Percentiles rank a stretch among this genome's conserved stretches.
Evolutionary conservation across 2,797 vertebrate species (phyloP).

Genomic region (Syngnathus acus): DNA sequence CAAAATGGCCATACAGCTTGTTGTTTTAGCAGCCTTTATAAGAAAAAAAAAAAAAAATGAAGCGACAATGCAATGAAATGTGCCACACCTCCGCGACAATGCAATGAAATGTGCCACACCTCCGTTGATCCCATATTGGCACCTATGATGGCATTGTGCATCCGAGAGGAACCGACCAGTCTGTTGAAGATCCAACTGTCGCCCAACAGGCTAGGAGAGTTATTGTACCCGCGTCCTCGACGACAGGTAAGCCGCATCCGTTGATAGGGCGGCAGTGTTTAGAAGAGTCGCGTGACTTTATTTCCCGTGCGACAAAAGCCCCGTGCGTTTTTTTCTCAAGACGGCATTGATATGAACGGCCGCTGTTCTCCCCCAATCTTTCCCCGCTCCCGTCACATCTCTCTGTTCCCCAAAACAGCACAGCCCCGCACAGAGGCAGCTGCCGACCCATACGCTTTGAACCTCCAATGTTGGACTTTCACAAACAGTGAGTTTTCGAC

Average conservation of each 20-base stretch:
- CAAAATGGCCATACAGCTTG: too few relatives aligned
- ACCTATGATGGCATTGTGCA: slow-evolving; percentile 30
- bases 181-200: slow-evolving; percentile 48
- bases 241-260: background rate
- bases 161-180: slow-evolving; percentile 3
- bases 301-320: background rate
- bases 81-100: background rate
- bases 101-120: background rate
- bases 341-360: slow-evolving; percentile 22
- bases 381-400: slow-evolving; percentile 33
- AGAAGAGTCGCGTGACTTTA: background rate
- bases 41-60: background rate
- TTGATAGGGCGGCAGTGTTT: background rate
- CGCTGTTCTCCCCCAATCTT: slow-evolving; percentile 14
- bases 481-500: slow-evolving; percentile 87
- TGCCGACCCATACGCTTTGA: slow-evolving; percentile 95
- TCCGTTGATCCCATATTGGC: slow-evolving; percentile 22
- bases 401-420: slow-evolving; percentile 65
- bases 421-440: slow-evolving; percentile 85
- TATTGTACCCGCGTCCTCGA: background rate
- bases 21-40: too few relatives aligned
- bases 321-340: background rate
- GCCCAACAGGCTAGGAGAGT: slow-evolving; percentile 50
- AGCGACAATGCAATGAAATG: background rate
- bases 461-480: slow-evolving; percentile 98